Percentiles rank a stretch among this genome's conserved stretches.
phyloP scores from a whole-genome alignment of 1,140 invertebrate species.

The Gonatopus flavifemur region DNA sequence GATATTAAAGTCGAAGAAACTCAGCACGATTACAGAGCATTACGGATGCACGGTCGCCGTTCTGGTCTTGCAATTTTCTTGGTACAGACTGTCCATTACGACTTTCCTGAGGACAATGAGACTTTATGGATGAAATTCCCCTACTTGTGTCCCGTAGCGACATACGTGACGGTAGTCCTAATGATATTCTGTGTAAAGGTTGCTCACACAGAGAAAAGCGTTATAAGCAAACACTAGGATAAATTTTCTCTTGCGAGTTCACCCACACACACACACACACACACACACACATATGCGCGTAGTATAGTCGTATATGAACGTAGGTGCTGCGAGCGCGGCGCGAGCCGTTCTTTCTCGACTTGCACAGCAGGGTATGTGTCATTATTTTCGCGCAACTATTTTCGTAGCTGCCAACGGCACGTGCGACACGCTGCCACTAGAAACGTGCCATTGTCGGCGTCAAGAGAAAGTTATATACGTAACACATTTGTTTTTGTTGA shows the following conservation, averaged over 20 bases:
- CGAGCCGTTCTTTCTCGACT: conserved; percentile 4
- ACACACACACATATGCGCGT: too few species aligned
- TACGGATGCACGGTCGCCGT: too few species aligned
- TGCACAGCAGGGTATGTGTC: conserved; percentile 33
- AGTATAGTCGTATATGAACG: too few species aligned
- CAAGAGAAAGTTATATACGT: conserved; percentile 25
- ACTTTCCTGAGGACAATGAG: conserved; percentile 17
- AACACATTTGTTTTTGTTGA: conserved; percentile 53
- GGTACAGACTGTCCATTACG: conserved; percentile 10
- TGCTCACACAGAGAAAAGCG: too few species aligned
- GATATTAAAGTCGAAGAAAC: too few species aligned
- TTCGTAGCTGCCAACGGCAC: conserved; percentile 37
- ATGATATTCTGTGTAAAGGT: conserved; percentile 28
- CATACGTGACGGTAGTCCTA: conserved; percentile 34
- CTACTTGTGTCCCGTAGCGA: conserved; percentile 9
- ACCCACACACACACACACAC: too few species aligned
- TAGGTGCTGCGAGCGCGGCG: background rate
- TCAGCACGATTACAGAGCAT: too few species aligned
- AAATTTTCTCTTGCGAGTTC: conserved; percentile 22
- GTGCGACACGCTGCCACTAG: conserved; percentile 31
- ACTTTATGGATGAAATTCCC: conserved; percentile 19
- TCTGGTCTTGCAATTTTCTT: conserved; percentile 17
- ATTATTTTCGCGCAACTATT: conserved; percentile 52
- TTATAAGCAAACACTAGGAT: conserved; percentile 16
- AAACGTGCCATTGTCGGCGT: conserved; percentile 34